A percentile compares a stretch with the other conserved stretches of the same genome.
These are phyloP conservation scores for Lagodon rhomboides DNA, from an alignment of 2,797 vertebrate species.

Conservation along the genomic window DNA sequence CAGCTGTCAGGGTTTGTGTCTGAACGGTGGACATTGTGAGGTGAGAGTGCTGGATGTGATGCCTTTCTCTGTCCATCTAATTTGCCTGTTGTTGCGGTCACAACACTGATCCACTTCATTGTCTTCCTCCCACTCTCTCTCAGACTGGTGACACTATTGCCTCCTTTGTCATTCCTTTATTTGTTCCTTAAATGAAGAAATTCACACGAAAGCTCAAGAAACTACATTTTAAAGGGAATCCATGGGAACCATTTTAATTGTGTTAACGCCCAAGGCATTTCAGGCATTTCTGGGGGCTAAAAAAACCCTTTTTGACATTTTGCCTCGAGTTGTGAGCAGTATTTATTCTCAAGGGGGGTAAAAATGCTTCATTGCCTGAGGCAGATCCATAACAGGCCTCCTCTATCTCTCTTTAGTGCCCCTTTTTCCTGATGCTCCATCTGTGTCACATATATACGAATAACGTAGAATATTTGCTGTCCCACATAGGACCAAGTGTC, in stretches of 20 bases:
- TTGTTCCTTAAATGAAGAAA: not conserved
- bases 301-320: not conserved
- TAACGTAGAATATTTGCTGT: not conserved
- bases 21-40: constrained; percentile 85
- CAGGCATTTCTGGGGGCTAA: not conserved
- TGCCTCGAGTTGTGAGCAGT: not conserved
- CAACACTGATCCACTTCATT: not conserved
- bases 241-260: not conserved
- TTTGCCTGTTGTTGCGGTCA: constrained; percentile 7
- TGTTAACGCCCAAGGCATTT: not conserved
- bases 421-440: not conserved
- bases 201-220: not conserved
- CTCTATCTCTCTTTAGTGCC: not conserved
- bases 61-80: not conserved
- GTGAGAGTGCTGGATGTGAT: constrained; percentile 63
- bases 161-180: not conserved
- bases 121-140: constrained; percentile 9
- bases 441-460: not conserved
- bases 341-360: constrained; percentile 14
- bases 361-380: constrained; percentile 1
- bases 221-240: not conserved
- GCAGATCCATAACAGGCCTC: not conserved
- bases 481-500: constrained; percentile 74
- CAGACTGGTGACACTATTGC: not conserved
- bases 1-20: constrained; percentile 85